These are phyloP conservation scores for Xenentodon cancila DNA, from an alignment of 2,797 vertebrate genomes.

Conservation along the genomic window DNA sequence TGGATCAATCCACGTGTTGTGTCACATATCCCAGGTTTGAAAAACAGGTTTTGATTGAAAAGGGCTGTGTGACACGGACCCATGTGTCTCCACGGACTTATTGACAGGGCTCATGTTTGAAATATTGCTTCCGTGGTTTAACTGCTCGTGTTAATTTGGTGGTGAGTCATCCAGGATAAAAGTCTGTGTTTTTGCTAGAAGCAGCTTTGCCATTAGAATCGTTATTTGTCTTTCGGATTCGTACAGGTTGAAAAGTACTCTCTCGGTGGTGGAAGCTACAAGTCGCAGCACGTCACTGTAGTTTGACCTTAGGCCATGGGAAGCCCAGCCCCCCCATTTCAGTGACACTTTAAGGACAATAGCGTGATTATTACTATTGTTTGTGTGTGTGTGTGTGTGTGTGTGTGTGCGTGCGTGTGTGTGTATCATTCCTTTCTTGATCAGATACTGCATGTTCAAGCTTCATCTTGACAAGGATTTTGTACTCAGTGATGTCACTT, in stretches of 20 bases:
- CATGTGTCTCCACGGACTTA: slow-evolving; percentile 5
- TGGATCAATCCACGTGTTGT: slow-evolving; percentile 5
- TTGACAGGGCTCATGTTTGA: slow-evolving; percentile 37
- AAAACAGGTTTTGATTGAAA: slow-evolving; percentile 5
- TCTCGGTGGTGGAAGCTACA: slow-evolving; percentile 70
- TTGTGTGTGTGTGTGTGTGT: neutral
- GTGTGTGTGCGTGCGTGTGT: too few species aligned
- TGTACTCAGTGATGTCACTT: slow-evolving; percentile 45
- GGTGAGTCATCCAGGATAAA: slow-evolving; percentile 41
- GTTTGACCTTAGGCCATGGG: slow-evolving; percentile 81
- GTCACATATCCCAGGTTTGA: neutral
- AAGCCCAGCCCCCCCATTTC: slow-evolving; percentile 66
- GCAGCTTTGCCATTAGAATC: slow-evolving; percentile 27
- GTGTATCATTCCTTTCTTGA: slow-evolving; percentile 18
- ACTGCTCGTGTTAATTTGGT: slow-evolving; percentile 30
- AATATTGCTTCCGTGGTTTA: slow-evolving; percentile 11
- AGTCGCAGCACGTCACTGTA: slow-evolving; percentile 78
- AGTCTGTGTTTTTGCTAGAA: slow-evolving; percentile 16
- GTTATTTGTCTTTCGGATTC: slow-evolving; percentile 48
- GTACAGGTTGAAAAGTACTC: slow-evolving; percentile 57
- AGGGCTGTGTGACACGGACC: neutral
- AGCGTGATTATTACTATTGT: slow-evolving; percentile 16
- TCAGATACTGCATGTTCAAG: slow-evolving; percentile 32
- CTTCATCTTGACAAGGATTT: slow-evolving; percentile 52
- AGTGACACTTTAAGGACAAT: slow-evolving; percentile 61